Conservation (phyloP, 2,888 invertebrate genomes). For the Caenorhabditis parvicauda region DNA sequence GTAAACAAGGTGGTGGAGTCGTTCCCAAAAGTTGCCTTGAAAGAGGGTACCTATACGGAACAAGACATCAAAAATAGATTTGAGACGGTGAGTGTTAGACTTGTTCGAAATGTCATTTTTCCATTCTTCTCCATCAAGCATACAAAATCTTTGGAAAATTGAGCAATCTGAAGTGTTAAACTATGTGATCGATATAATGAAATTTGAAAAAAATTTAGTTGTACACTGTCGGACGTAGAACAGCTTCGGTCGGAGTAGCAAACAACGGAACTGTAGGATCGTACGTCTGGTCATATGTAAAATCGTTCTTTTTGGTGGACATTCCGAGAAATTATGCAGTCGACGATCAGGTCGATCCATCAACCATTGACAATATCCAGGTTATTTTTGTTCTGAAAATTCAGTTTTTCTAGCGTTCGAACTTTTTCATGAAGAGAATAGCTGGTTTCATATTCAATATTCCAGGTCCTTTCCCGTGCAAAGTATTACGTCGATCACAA, state of each 20-base stretch:
- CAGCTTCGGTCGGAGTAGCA: constrained; percentile 84
- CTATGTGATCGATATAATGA: not conserved
- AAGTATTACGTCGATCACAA: constrained; percentile 80
- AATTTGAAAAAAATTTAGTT: too few species aligned
- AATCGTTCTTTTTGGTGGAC: constrained; percentile 74
- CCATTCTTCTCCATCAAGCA: too few species aligned
- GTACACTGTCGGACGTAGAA: constrained; percentile 72
- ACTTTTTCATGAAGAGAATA: not conserved
- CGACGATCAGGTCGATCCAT: constrained; percentile 74
- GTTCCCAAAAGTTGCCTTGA: constrained; percentile 76
- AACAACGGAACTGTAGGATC: constrained; percentile 71
- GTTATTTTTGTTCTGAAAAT: constrained; percentile 10
- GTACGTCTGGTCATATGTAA: constrained; percentile 71
- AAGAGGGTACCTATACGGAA: constrained; percentile 84
- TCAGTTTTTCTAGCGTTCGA: not conserved
- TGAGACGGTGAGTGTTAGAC: constrained; percentile 64
- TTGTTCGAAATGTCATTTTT: constrained; percentile 19
- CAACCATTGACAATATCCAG: constrained; percentile 63
- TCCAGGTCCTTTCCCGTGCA: constrained; percentile 80
- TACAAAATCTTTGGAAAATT: not conserved
- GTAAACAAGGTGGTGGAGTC: constrained; percentile 75
- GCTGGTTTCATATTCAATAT: not conserved
- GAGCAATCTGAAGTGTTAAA: not conserved
- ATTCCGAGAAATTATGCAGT: constrained; percentile 72
- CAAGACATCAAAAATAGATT: constrained; percentile 82